These are phyloP conservation scores for Chorisops tibialis DNA, from an alignment of 2,888 invertebrate genomes.

Conservation along the genomic window DNA sequence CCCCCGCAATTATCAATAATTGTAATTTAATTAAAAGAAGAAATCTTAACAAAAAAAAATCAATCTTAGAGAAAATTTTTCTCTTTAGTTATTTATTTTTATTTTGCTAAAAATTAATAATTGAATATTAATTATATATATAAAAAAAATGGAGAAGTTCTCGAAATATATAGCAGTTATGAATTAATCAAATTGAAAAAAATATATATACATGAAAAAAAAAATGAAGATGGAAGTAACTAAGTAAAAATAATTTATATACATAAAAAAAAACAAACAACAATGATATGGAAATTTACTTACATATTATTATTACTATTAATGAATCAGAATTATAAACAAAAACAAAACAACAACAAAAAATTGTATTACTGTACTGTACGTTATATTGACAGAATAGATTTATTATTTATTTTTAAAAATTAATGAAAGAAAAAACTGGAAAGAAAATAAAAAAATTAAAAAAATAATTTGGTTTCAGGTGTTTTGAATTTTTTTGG, in stretches of 20 bases:
- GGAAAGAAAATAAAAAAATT: slow-evolving; percentile 24
- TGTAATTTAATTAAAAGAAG: no score
- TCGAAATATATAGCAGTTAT: background rate
- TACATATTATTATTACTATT: background rate
- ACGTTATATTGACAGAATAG: slow-evolving; percentile 29
- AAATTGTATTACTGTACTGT: slow-evolving; percentile 28
- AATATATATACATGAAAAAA: background rate
- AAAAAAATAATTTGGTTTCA: no score
- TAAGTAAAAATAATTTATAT: background rate
- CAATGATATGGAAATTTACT: background rate
- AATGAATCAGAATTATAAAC: background rate
- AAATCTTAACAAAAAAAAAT: no score
- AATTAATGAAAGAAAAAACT: background rate
- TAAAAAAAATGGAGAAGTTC: no score
- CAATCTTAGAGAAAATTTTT: no score
- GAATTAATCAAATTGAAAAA: background rate
- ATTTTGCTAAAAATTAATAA: no score
- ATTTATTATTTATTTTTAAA: slow-evolving; percentile 32
- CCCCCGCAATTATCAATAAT: no score
- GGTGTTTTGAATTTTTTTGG: no score
- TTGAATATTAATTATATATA: no score
- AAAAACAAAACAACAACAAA: no score
- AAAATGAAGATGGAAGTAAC: background rate
- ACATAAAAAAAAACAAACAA: background rate
- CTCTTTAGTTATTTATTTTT: no score